Conservation (phyloP, 2,888 invertebrate species). For the Lepidochrysops patricia region DNA sequence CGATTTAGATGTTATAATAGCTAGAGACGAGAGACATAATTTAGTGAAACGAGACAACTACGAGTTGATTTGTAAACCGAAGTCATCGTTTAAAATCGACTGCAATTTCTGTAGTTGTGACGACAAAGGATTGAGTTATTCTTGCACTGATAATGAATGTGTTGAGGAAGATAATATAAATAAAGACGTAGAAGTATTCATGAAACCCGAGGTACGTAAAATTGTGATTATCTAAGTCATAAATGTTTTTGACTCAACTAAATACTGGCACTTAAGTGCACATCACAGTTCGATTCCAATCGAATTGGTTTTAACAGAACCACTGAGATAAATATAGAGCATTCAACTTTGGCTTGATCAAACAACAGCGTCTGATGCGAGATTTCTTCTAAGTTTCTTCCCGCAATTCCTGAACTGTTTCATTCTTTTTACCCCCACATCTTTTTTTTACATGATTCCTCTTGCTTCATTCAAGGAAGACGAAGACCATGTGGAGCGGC, state of each 20-base stretch:
- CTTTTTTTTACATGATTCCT: too few relatives aligned
- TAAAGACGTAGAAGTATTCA: slow-evolving; percentile 55
- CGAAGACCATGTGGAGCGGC: slow-evolving; percentile 49
- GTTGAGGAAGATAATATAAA: slow-evolving; percentile 36
- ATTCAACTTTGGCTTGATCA: too few relatives aligned
- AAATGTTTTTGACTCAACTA: too few relatives aligned
- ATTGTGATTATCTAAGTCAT: too few relatives aligned
- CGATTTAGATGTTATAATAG: neutral
- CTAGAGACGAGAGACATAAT: slow-evolving; percentile 10
- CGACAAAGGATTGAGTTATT: slow-evolving; percentile 58
- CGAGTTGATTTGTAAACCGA: slow-evolving; percentile 19
- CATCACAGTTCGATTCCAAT: too few relatives aligned
- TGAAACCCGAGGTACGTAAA: slow-evolving; percentile 46
- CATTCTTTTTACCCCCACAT: too few relatives aligned
- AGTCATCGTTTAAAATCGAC: slow-evolving; percentile 19
- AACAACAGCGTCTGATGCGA: too few relatives aligned
- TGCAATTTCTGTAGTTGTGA: slow-evolving; percentile 24
- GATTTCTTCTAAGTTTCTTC: too few relatives aligned
- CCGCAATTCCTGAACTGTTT: too few relatives aligned
- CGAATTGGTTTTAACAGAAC: too few relatives aligned
- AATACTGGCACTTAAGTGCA: too few relatives aligned
- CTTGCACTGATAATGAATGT: slow-evolving; percentile 68
- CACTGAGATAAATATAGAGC: too few relatives aligned
- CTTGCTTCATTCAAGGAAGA: slow-evolving; percentile 32
- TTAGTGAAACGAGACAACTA: slow-evolving; percentile 17